Base-by-base conservation (phyloP, 2,888 invertebrate species). In the Ommatoiulus sabulosus region DNA sequence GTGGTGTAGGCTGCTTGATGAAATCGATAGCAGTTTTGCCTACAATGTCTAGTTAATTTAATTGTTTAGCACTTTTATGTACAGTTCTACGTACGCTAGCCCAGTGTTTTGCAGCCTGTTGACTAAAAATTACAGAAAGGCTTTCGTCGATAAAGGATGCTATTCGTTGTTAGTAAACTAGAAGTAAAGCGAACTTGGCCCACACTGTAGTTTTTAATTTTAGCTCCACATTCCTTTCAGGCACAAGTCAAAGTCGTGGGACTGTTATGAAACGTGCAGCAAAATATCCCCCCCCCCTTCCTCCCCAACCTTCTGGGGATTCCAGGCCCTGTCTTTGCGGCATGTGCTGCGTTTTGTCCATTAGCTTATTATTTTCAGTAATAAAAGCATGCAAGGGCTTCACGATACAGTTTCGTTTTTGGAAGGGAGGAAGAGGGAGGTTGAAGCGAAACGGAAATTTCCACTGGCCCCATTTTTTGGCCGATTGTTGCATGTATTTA, bases 171-270 rank as follows among this genome's bases (percentile, higher is more conserved):
- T 72, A 24, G 72, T 72, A 72, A 72, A 72, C 72, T 72, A 24
- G 24, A 52, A 12, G n/a, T 24, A 24, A 24, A 72, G 72, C 72
- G 72, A 72, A 72, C 72, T 72, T 72, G 72, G 72, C 72, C 72
- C 72, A 72, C 72, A 72, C 72, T 72, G 8, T 24, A 24, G 72
- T 8, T 24, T 72, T 72, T 72, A 72, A 72, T 72, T 72, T 72
- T 72, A 72, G 72, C 72, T 72, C 72, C 24, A 24, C 72, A 72
- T 72, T 72, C 72, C 72, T 24, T 72, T 63, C 20, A 6, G 63
- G 63, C 63, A 63, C 63, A n/a, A 63, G 63, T 72, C 72, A 72
- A 72, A 72, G 72, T 72, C 72, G 72, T 72, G 72, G 72, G 72
- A 72, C 20, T 72, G 72, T 72, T 72, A 72, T 72, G 72, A 72